Conservation (phyloP, 2,113 vertebrate species). For the Orientallactaga bullata region DNA sequence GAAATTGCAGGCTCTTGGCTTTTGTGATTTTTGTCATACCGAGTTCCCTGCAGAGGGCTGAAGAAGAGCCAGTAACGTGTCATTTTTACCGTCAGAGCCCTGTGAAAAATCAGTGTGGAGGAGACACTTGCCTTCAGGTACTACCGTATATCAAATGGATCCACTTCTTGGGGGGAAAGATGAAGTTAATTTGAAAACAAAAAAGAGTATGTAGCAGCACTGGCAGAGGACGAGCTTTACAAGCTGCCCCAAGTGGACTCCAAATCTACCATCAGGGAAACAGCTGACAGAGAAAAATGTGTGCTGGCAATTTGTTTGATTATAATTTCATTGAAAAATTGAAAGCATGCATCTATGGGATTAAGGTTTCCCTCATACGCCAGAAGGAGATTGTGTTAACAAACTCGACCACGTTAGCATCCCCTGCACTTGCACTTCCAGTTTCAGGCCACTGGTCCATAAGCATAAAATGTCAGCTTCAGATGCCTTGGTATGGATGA, state of each 20-base stretch:
- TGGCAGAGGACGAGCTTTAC: conserved; percentile 68
- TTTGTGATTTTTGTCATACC: conserved; percentile 72
- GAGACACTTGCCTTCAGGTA: conserved; percentile 64
- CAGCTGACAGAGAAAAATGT: conserved; percentile 77
- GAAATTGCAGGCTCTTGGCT: conserved; percentile 79
- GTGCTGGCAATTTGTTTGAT: conserved; percentile 79
- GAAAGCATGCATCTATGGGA: conserved; percentile 77
- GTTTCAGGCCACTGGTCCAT: conserved; percentile 5
- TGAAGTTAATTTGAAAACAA: conserved; percentile 70
- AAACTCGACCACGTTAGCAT: conserved; percentile 68
- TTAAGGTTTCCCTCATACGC: conserved; percentile 64
- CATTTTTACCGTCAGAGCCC: conserved; percentile 61
- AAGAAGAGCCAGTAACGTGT: conserved; percentile 60
- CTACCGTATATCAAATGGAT: conserved; percentile 64
- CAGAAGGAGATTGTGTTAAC: conserved; percentile 74
- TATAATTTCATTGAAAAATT: conserved; percentile 81
- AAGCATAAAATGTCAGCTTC: background rate
- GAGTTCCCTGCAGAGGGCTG: conserved; percentile 53
- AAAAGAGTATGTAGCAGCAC: conserved; percentile 63
- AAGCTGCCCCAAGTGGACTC: conserved; percentile 58
- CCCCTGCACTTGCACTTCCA: background rate
- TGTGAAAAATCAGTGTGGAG: conserved; percentile 47
- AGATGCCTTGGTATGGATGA: background rate
- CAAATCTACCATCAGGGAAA: conserved; percentile 71
- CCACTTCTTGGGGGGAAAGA: conserved; percentile 52